phyloP scores from a whole-genome alignment of 2,888 invertebrate species.

The Hemistola chrysoprasaria region DNA sequence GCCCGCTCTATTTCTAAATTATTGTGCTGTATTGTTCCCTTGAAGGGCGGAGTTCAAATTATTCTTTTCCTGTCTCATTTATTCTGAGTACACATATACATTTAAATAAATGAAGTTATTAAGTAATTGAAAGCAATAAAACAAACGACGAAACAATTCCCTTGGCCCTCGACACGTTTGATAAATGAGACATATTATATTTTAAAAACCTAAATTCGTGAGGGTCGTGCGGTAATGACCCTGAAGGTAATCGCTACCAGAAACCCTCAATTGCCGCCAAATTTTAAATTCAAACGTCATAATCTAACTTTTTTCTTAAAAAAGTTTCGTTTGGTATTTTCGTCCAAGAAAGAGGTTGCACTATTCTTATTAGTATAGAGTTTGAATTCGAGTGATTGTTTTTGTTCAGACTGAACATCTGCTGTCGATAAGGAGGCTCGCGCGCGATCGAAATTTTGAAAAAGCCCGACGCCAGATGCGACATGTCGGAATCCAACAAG shows the following conservation, averaged over 20 bases:
- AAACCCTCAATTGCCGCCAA: constrained; percentile 63
- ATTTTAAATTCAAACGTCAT: constrained; percentile 76
- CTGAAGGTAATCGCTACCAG: constrained; percentile 64
- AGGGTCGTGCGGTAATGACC: constrained; percentile 68
- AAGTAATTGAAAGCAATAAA: constrained; percentile 65
- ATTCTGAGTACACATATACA: constrained; percentile 43
- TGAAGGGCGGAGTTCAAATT: constrained; percentile 49
- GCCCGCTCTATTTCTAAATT: constrained; percentile 62
- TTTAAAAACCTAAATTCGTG: constrained; percentile 55
- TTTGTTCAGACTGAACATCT: constrained; percentile 45
- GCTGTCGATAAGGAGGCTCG: constrained; percentile 69
- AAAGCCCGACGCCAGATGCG: constrained; percentile 71
- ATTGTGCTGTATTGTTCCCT: constrained; percentile 52
- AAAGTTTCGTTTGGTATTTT: constrained; percentile 27
- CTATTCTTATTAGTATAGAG: constrained; percentile 16
- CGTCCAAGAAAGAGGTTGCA: constrained; percentile 5
- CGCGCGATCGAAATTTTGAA: constrained; percentile 75
- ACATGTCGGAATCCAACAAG: constrained; percentile 76
- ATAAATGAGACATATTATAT: constrained; percentile 65
- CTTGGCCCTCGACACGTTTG: constrained; percentile 46
- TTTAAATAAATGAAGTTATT: constrained; percentile 55
- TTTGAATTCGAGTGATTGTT: constrained; percentile 21
- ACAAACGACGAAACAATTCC: constrained; percentile 49
- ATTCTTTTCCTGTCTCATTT: constrained; percentile 49
- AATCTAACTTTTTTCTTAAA: constrained; percentile 60